Base-by-base conservation (phyloP, 2,113 vertebrate species). In the Aptenodytes forsteri region DNA sequence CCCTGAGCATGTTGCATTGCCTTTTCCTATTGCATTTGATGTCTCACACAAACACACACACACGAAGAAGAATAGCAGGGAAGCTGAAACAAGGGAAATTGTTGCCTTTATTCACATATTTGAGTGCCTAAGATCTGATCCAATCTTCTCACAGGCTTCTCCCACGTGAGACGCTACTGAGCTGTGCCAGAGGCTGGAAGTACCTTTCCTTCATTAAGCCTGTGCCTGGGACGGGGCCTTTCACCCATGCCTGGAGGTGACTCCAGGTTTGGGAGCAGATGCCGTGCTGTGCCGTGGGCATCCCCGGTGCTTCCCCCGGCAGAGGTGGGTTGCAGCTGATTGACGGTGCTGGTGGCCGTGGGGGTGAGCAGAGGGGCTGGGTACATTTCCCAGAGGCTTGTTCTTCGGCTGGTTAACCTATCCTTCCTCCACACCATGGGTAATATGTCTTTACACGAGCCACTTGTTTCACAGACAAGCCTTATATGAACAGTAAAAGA, bases 341-440 rank as follows among this genome's bases (percentile, higher is more conserved):
- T 64, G 16, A 25, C 0, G 1, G 12, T 6, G 10, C 42, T 30
- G 54, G 40, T 73, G 61, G 61, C 46, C 10, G 0, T 12, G 6
- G 52, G 20, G 19, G 6, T 0, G 5, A 67, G 50, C 20, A 84
- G 47, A 80, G 10, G 40, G 54, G 22, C 30, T 0, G 1, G 61
- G 34, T 3, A 75, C 32, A 4, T 8, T 30, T 62, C 36, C 36
- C 32, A 30, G 65, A 17, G 30, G 26, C n/a, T 69, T 64, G 11
- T 36, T 65, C n/a, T 64, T 44, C 17, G 32, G 5, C 23, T 38
- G n/a, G 12, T 59, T 80, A 70, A 75, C 59, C 19, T 7, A 18
- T 30, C 16, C 34, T 72, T 82, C 42, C 20, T 44, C 40, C 61
- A 32, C 0, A 0, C 20, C 2, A 1, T 4, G 9, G 38, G 21